Evolutionary conservation across 2,888 invertebrate genomes (phyloP).

Genomic region (Phaedon cochleariae): DNA sequence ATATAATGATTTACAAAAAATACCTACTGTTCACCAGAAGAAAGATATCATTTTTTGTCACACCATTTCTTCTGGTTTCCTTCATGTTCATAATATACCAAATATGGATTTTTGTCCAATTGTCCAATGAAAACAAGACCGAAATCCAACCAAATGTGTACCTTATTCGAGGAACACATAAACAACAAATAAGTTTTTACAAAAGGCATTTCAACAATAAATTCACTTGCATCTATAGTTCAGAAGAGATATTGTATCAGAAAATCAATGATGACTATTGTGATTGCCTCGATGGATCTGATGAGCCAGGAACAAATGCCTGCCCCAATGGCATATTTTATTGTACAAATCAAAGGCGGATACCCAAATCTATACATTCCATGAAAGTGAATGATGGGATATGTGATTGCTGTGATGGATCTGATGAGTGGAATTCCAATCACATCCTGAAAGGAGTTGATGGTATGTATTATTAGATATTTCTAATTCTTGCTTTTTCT

Average conservation of each 20-base stretch:
- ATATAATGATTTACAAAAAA: constrained; percentile 31
- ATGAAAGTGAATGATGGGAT: constrained; percentile 91
- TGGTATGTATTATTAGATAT: too few relatives aligned
- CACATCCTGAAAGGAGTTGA: constrained; percentile 4
- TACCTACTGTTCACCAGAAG: constrained; percentile 26
- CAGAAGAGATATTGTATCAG: constrained; percentile 30
- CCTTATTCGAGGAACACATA: constrained; percentile 31
- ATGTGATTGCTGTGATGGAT: constrained; percentile 95
- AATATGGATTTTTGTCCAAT: constrained; percentile 31
- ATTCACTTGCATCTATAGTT: constrained; percentile 34
- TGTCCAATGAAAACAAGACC: constrained; percentile 25
- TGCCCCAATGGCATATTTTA: constrained; percentile 90
- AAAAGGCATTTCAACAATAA: constrained; percentile 21
- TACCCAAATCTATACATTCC: constrained; percentile 68
- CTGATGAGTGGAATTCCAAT: constrained; percentile 69
- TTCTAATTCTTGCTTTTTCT: too few relatives aligned
- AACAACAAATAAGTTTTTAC: constrained; percentile 31
- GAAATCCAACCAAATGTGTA: constrained; percentile 5
- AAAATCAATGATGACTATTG: constrained; percentile 87
- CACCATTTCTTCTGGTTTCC: constrained; percentile 27
- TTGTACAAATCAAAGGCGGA: constrained; percentile 76
- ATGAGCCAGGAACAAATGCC: constrained; percentile 93
- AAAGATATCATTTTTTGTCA: constrained; percentile 34
- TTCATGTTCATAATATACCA: constrained; percentile 35
- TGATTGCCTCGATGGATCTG: constrained; percentile 90